A percentile compares a stretch with the other conserved stretches of the same genome.
phyloP scores from a whole-genome alignment of 2,888 invertebrate species.

The Steinernema hermaphroditum region DNA sequence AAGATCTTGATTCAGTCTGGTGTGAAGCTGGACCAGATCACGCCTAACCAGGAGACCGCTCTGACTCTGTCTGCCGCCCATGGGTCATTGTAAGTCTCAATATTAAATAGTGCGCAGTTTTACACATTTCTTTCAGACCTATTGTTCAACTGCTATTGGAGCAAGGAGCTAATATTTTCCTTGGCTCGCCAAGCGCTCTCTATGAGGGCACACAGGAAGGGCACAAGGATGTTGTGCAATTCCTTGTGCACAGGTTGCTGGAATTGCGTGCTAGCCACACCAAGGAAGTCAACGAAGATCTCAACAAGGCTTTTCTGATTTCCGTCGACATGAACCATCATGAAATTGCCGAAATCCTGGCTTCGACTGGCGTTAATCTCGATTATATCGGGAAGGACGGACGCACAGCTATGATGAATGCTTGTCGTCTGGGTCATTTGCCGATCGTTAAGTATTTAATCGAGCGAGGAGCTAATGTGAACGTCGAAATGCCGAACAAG shows the following conservation, averaged over 20 bases:
- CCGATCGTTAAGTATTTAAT: slow-evolving; percentile 95
- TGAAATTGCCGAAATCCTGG: slow-evolving; percentile 87
- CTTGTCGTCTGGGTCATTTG: slow-evolving; percentile 90
- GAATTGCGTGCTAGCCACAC: slow-evolving; percentile 22
- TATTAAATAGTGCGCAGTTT: background rate
- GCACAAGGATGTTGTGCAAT: slow-evolving; percentile 82
- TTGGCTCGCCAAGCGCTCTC: slow-evolving; percentile 91
- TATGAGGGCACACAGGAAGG: slow-evolving; percentile 99
- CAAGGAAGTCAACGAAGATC: slow-evolving; percentile 38
- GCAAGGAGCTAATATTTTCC: slow-evolving; percentile 89
- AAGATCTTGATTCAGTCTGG: slow-evolving; percentile 77
- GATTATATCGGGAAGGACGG: slow-evolving; percentile 75
- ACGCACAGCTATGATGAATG: slow-evolving; percentile 96
- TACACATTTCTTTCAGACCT: slow-evolving; percentile 72
- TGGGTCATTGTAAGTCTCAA: slow-evolving; percentile 72
- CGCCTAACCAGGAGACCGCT: slow-evolving; percentile 96
- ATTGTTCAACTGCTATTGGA: slow-evolving; percentile 92
- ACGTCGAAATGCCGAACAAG: slow-evolving; percentile 84
- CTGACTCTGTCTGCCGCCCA: slow-evolving; percentile 90
- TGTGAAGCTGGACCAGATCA: slow-evolving; percentile 95
- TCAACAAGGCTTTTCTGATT: slow-evolving; percentile 87
- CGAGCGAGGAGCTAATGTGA: slow-evolving; percentile 79
- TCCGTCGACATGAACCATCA: slow-evolving; percentile 99
- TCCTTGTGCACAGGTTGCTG: slow-evolving; percentile 66
- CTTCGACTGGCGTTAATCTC: slow-evolving; percentile 86